Base-by-base conservation (phyloP, 2,113 vertebrate species). In the Odontesthes bonariensis region DNA sequence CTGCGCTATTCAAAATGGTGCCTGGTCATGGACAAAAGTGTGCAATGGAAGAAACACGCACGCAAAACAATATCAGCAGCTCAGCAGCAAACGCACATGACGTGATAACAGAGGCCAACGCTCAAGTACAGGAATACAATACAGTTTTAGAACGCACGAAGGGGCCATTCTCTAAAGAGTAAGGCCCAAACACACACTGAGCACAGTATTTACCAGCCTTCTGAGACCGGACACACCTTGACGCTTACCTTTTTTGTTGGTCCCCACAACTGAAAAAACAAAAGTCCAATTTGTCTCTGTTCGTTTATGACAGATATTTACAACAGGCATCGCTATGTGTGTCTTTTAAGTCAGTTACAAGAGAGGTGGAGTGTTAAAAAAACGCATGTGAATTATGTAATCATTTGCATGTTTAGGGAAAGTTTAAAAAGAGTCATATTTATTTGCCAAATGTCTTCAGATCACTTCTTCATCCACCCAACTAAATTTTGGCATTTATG, bases 221-320 rank as follows among this genome's bases (percentile, higher is more conserved):
- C 74, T 55, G 51, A 68, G 33, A 70, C 27, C 73, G 55, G 17
- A 88, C 77, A 84, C 51, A 70, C 5, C 67, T 17, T 42, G 38
- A 67, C 11, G 86, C 93, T 86, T 92, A 94, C 93, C 93, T 95
- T 90, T 91, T 76, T 84, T 93, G 85, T 68, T 91, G 84, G 86
- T 80, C 31, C 92, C 89, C 52, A 85, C 63, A 90, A 93, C 94
- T 94, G 92, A 83, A 93, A n/a, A 94, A 92, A 93, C 88, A 93
- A 92, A 83, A 89, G 88, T 69, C 79, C 70, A 86, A 75, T 51
- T 84, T 83, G 84, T 81, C 69, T 56, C 31, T 51, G 56, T 89
- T 75, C 60, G 53, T 73, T 49, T 19, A 32, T 56, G 40, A 63
- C 53, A 61, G 19, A 65, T 47, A 20, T 47, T 31, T 52, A 84